phyloP scores from a whole-genome alignment of 2,113 vertebrate species.

The Papio anubis region DNA sequence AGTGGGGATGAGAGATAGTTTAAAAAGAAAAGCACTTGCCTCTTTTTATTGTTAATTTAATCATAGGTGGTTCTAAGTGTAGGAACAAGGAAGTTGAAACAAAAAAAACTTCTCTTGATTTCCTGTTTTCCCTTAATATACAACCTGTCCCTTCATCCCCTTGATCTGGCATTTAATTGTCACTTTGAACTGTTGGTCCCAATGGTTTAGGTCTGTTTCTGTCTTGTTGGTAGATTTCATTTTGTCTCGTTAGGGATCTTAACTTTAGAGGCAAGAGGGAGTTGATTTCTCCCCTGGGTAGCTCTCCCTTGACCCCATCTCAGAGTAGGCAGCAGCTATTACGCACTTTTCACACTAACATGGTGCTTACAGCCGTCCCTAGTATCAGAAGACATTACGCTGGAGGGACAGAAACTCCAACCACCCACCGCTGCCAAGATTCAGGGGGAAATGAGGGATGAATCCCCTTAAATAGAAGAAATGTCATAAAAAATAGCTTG shows the following conservation, averaged over 20 bases:
- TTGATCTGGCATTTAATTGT: not conserved
- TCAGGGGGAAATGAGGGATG: not conserved
- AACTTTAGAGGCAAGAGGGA: not conserved
- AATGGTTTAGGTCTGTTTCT: not conserved
- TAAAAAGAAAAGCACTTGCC: not conserved
- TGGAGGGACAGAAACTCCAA: not conserved
- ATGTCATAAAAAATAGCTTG: not conserved
- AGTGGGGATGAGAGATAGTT: not conserved
- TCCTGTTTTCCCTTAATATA: not conserved
- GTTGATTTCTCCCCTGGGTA: not conserved
- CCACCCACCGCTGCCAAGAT: not conserved
- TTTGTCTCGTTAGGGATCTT: not conserved
- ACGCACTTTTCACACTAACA: not conserved
- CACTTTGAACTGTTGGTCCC: not conserved
- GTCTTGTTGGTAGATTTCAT: not conserved
- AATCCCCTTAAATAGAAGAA: not conserved
- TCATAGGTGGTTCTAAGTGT: not conserved
- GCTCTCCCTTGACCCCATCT: not conserved
- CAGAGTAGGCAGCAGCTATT: accelerated
- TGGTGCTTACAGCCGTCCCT: not conserved
- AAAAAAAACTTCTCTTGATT: conserved; percentile 2
- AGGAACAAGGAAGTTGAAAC: not conserved
- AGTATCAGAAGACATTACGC: not conserved
- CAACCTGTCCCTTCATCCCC: not conserved
- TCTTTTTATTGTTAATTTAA: conserved; percentile 1